Base-by-base conservation (phyloP, 2,797 vertebrate species). In the Otolemur crassicaudatus region DNA sequence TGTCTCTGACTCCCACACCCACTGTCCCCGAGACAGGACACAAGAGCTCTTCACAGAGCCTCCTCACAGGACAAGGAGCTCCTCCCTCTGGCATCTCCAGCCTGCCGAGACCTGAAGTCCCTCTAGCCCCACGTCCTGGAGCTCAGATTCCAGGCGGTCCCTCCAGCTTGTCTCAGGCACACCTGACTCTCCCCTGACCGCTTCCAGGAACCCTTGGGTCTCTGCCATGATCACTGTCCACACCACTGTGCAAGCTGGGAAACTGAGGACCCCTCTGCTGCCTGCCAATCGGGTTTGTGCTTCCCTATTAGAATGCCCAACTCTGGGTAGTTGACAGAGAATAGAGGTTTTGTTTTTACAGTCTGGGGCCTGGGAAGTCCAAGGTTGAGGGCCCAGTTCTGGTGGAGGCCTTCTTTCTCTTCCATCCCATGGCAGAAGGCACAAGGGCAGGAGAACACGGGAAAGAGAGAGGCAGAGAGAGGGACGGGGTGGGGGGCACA, bases 181-280 rank as follows among this genome's bases (percentile, higher is more conserved):
- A 16, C 0, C 0, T 1, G 0, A 8, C 6, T 9, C 10, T 31
- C 8, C 11, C 22, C 22, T 11, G 0, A 2, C 10, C 49, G 8
- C 29, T 12, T 29, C 49, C 16, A 31, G 11, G 5, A 0, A 14
- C 20, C 29, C n/a, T 69, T 25, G 10, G 75, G 25, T 90, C 43
- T 7, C 61, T 1, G 13, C 2, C 1, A 19, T 34, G 7, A 2
- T 23, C 13, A 10, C 4, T 14, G 27, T 13, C 23, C 20, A 34
- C 13, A 17, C 14, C 9, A 3, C 20, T 5, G 5, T 11, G 2
- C 4, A 16, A 75, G 22, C 17, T 34, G 0, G 14, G 31, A 56
- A 10, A 58, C 46, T 12, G 27, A 70, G 37, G 29, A 37, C 1
- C 49, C 1, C 2, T 2, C 10, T 4, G 25, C 29, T 7, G 53